Conservation (phyloP, 2,797 vertebrate species). For the Pipistrellus kuhlii region DNA sequence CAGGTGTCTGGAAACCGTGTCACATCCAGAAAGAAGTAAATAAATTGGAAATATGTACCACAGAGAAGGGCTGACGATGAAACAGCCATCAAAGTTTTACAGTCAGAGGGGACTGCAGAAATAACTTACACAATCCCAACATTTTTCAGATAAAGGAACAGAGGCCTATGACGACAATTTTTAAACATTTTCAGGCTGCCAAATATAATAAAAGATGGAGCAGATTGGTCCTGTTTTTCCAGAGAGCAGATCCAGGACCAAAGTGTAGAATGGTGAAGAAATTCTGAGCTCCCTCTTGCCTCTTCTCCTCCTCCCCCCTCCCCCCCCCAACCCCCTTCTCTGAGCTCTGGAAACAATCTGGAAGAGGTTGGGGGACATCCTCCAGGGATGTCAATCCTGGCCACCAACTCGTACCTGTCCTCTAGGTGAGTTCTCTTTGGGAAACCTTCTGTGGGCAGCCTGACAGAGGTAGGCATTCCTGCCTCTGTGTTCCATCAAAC, state of each 20-base stretch:
- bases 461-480: neutral
- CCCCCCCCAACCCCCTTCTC: neutral
- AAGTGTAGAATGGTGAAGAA: constrained; percentile 30
- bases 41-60: neutral
- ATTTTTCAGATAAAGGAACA: constrained; percentile 24
- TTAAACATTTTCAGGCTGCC: constrained; percentile 26
- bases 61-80: neutral
- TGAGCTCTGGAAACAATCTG: neutral
- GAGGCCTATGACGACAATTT: neutral
- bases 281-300: neutral
- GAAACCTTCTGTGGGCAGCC: neutral
- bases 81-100: neutral
- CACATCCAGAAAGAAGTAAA: neutral
- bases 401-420: neutral
- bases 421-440: neutral
- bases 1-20: neutral
- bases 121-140: neutral
- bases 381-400: neutral
- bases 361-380: neutral
- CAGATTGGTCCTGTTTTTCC: neutral
- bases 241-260: neutral
- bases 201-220: constrained; percentile 23
- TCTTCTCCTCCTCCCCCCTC: neutral
- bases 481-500: neutral
- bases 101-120: neutral